These are phyloP conservation scores for Steromphala cineraria DNA, from an alignment of 2,888 invertebrate species.

Conservation along the genomic window DNA sequence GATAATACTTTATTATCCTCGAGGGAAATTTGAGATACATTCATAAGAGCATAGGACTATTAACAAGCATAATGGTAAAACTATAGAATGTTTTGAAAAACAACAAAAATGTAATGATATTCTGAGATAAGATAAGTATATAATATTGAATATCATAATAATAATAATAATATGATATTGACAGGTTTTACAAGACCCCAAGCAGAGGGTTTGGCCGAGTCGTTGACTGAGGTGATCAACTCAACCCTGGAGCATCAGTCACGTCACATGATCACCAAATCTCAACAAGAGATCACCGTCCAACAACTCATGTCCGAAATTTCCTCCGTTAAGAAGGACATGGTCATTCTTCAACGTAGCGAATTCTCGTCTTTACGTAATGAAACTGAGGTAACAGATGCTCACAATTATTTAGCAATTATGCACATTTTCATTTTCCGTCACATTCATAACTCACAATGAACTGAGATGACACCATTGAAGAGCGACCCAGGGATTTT, in stretches of 20 bases:
- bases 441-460: no score
- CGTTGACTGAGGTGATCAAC: slow-evolving; percentile 62
- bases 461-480: no score
- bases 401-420: background rate
- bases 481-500: no score
- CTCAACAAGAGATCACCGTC: slow-evolving; percentile 73
- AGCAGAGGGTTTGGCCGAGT: slow-evolving; percentile 63
- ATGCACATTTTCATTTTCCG: background rate
- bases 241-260: slow-evolving; percentile 66
- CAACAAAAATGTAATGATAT: no score
- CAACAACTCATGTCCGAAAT: slow-evolving; percentile 73
- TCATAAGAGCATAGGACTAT: no score
- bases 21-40: no score
- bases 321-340: slow-evolving; percentile 72
- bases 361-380: slow-evolving; percentile 73
- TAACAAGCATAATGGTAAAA: no score
- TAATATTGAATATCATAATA: no score
- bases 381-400: slow-evolving; percentile 71
- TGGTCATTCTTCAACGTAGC: slow-evolving; percentile 75
- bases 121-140: no score
- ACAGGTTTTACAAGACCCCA: slow-evolving; percentile 67
- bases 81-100: no score
- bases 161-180: no score
- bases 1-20: no score
- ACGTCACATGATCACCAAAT: slow-evolving; percentile 71